Base-by-base conservation (phyloP, 2,797 vertebrate species). In the Enteromius viviparus region DNA sequence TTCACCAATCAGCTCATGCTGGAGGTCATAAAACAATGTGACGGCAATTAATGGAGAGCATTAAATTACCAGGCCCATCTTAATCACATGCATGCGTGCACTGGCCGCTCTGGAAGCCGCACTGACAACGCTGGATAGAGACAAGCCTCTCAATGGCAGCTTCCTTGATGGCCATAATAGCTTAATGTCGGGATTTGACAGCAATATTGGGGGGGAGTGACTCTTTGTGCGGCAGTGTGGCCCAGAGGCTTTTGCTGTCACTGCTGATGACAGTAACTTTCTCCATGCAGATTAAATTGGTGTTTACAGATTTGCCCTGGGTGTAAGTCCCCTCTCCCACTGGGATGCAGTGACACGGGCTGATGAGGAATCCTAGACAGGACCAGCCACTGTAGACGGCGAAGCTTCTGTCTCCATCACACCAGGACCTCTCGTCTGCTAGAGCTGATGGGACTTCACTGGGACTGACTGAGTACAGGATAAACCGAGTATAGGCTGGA, bases 301-400 rank as follows among this genome's bases (percentile, higher is more conserved):
- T 97, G 95, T 97, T 97, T 97, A 96, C 96, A 97, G 95, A 96
- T 96, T 96, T 96, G 95, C 95, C 95, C 94, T 95, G 94, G 94
- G 94, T 96, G 94, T 94, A 93, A 93, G 92, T 95, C 89, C 90
- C 26, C 85, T 71, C 92, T 93, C 95, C 96, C 85, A 94, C 96
- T 97, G 95, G 93, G 96, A 95, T 95, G 93, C 90, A 93, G 91
- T 93, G 92, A 93, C 92, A 93, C 93, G 89, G 92, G 92, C 91
- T 95, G 95, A 95, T 95, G 94, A 95, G 89, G 93, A 96, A 94
- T 91, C 91, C 93, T 94, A 96, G 96, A 96, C 94, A 95, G 94
- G 94, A 94, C 90, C 93, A 90, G 91, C 88, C 89, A 86, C 93
- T 92, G 91, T 47, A 90, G 89, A 92, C 91, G 92, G 85, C 91